A percentile compares a stretch with the other conserved stretches of the same genome.
Evolutionary conservation across 2,797 vertebrate genomes (phyloP).

Genomic region (Phataginus tetradactyla): DNA sequence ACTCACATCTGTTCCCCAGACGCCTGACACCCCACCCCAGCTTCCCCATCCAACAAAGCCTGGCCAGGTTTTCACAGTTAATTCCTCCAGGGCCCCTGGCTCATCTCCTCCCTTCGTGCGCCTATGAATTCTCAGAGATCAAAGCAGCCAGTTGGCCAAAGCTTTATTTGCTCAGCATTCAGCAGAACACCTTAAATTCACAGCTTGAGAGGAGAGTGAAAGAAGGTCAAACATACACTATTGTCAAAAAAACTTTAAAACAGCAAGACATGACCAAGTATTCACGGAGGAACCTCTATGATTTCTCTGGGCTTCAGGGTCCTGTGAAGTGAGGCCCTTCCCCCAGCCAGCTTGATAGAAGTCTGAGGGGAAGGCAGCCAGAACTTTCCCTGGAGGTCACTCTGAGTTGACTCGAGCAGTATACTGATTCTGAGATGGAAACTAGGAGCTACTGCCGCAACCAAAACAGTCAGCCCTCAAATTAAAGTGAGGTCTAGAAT

Average conservation of each 20-base stretch:
- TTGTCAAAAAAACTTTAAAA: conserved; percentile 49
- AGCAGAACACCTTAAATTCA: conserved; percentile 77
- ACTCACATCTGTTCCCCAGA: conserved; percentile 77
- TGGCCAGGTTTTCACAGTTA: conserved; percentile 72
- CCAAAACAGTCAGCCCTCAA: not conserved
- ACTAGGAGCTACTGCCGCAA: not conserved
- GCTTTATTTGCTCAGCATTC: conserved; percentile 68
- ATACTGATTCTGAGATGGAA: not conserved
- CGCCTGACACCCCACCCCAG: conserved; percentile 63
- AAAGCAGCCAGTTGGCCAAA: conserved; percentile 55
- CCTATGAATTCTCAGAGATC: conserved; percentile 72
- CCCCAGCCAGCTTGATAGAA: not conserved
- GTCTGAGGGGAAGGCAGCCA: not conserved
- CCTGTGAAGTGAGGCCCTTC: not conserved
- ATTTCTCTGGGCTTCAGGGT: not conserved
- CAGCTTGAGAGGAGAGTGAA: conserved; percentile 45
- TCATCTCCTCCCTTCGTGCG: conserved; percentile 63
- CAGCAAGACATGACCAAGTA: conserved; percentile 7
- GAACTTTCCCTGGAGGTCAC: not conserved
- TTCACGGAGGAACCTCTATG: not conserved
- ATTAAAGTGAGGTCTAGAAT: not conserved
- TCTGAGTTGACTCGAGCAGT: not conserved
- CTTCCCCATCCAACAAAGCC: conserved; percentile 69
- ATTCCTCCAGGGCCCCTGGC: conserved; percentile 74
- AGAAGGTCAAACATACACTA: conserved; percentile 58